Conservation (phyloP, 2,113 vertebrate genomes). For the Tyrannus savana region DNA sequence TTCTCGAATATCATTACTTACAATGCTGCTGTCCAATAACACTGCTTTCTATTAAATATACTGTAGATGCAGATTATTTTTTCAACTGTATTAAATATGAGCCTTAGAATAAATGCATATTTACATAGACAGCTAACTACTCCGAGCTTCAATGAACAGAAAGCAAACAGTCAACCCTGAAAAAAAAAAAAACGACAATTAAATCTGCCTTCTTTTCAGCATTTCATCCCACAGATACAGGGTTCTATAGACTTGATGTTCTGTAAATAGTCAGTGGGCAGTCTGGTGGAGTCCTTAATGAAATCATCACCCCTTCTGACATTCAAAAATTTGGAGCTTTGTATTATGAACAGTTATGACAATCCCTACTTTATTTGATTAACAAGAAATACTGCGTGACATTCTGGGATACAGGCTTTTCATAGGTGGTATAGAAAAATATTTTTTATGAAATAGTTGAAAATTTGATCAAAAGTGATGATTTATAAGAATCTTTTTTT, state of each 20-base stretch:
- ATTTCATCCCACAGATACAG: not conserved
- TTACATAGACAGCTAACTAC: constrained; percentile 66
- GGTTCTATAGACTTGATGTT: not conserved
- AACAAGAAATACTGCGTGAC: not conserved
- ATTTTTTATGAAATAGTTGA: not conserved
- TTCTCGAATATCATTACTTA: not conserved
- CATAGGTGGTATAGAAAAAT: not conserved
- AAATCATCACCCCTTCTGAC: not conserved
- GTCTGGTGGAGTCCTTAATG: not conserved
- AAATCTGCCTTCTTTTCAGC: not conserved
- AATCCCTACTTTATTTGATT: not conserved
- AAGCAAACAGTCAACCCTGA: constrained; percentile 20
- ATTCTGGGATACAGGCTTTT: not conserved
- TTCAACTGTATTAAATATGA: constrained; percentile 7
- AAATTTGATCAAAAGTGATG: not conserved
- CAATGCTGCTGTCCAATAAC: not conserved
- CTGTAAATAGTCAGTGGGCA: not conserved
- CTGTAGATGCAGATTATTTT: not conserved
- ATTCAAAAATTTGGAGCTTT: not conserved
- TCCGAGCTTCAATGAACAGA: constrained; percentile 29
- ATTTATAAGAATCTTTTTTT: not conserved
- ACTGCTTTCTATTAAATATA: not conserved
- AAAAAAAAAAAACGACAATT: constrained; percentile 11
- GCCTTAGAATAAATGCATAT: constrained; percentile 54
- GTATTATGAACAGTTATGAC: not conserved